These are phyloP conservation scores for Nettapus auritus DNA, from an alignment of 2,113 vertebrate genomes.

Conservation along the genomic window DNA sequence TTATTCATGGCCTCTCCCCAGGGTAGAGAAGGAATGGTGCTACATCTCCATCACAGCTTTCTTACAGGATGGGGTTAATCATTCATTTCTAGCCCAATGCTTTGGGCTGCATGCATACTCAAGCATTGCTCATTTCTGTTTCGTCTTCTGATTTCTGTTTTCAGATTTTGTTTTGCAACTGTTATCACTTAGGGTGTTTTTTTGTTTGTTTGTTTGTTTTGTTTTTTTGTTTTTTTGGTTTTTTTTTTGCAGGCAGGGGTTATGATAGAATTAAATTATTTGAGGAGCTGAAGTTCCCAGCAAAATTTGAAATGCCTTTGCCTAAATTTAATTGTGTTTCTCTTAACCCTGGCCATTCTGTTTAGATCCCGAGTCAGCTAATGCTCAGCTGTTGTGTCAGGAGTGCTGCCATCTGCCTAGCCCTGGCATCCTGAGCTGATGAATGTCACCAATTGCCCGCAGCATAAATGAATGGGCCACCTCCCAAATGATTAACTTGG, in stretches of 20 bases:
- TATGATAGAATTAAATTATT: background rate
- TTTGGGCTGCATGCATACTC: background rate
- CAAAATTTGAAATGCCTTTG: constrained; percentile 9
- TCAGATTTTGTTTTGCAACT: background rate
- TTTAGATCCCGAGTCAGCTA: background rate
- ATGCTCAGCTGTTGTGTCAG: constrained; percentile 42
- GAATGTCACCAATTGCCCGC: constrained; percentile 28
- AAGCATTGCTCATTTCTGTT: background rate
- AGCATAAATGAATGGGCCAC: background rate
- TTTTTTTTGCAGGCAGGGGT: background rate
- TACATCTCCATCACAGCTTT: background rate
- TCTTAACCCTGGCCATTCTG: background rate
- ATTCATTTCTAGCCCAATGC: background rate
- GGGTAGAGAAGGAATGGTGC: rapidly evolving
- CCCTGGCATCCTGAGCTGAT: background rate
- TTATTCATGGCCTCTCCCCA: no score
- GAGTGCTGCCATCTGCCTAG: constrained; percentile 15
- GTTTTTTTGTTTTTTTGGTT: no score
- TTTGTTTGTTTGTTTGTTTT: no score
- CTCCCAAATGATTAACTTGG: background rate
- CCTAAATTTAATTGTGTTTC: background rate
- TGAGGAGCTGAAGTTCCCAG: background rate
- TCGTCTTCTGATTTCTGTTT: background rate
- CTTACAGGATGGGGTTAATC: background rate
- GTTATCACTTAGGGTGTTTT: background rate